Base-by-base conservation (phyloP, 2,797 vertebrate genomes). In the Buphagus erythrorhynchus region DNA sequence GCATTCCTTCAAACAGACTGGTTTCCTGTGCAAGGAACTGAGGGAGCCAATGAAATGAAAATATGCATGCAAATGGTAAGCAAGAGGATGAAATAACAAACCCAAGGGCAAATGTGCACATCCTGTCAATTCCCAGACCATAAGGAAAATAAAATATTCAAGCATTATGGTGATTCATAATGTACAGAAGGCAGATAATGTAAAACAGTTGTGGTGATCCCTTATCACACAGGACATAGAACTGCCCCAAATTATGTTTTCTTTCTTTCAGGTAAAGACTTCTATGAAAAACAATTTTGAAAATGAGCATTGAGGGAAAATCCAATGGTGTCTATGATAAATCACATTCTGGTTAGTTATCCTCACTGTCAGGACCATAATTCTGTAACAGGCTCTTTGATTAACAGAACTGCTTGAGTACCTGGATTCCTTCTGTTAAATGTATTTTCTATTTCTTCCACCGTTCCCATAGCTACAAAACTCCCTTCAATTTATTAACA, bases 71-170 rank as follows among this genome's bases (percentile, higher is more conserved):
- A 82, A 73, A 79, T 74, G 78, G 26, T 14, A 66, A 46, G 59
- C 73, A 81, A 35, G 46, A 52, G 62, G 40, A 73, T 35, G 66
- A 95, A 95, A 97, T 80, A 90, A 90, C 77, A 93, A 88, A 95
- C 73, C 79, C 68, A 89, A 94, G 78, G 92, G 87, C 75, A 90
- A 91, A 66, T 29, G 72, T 29, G 51, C 46, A 61, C 51, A 51
- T 94, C 75, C 91, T 88, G 65, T 45, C 76, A 55, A n/a, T 46
- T 92, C 69, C 59, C 31, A 81, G 55, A 38, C 66, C 79, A 35
- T 17, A 62, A 86, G 51, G 58, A 31, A 88, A 92, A 81, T 83
- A 14, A 85, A 48, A 72, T n/a, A 52, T 79, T 94, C 66, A 86
- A 80, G 71, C 61, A 33, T 78, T 59, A 51, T 16, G 24, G 18